Evolutionary conservation across 2,888 invertebrate genomes (phyloP).

Genomic region (Aphodius sticticus): DNA sequence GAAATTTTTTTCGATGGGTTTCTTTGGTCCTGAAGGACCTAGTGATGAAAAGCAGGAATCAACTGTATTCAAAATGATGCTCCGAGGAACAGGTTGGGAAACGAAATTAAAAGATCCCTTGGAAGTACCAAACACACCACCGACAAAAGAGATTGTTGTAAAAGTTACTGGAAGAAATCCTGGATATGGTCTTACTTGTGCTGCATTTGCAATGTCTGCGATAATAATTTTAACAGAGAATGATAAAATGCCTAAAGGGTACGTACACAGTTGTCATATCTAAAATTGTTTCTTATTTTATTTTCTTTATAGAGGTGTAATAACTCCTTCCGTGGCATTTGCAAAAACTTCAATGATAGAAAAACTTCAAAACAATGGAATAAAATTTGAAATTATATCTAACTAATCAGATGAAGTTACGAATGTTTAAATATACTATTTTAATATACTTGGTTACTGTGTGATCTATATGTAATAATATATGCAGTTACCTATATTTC

Average conservation of each 20-base stretch:
- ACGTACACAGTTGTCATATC: conserved; percentile 43
- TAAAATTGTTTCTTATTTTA: background rate
- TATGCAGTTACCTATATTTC: too few relatives aligned
- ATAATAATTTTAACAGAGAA: conserved; percentile 77
- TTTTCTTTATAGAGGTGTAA: conserved; percentile 76
- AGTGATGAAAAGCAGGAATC: conserved; percentile 67
- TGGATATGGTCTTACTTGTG: conserved; percentile 86
- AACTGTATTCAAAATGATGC: conserved; percentile 71
- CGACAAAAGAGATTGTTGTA: conserved; percentile 71
- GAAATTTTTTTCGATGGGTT: conserved; percentile 74
- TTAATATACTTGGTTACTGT: too few relatives aligned
- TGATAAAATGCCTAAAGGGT: conserved; percentile 79
- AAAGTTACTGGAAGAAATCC: conserved; percentile 75
- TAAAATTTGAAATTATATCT: conserved; percentile 71
- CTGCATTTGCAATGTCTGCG: conserved; percentile 76
- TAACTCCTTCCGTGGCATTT: conserved; percentile 88
- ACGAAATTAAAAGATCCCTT: conserved; percentile 66
- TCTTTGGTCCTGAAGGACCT: conserved; percentile 73
- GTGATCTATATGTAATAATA: too few relatives aligned
- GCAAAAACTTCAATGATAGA: conserved; percentile 79
- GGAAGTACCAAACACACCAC: conserved; percentile 66
- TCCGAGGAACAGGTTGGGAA: conserved; percentile 84
- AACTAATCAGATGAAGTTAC: conserved; percentile 24
- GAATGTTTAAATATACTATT: background rate
- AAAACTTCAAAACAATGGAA: conserved; percentile 74